Percentiles rank a stretch among this genome's conserved stretches.
These are phyloP conservation scores for Lontra canadensis DNA, from an alignment of 2,113 vertebrate species.

Conservation along the genomic window DNA sequence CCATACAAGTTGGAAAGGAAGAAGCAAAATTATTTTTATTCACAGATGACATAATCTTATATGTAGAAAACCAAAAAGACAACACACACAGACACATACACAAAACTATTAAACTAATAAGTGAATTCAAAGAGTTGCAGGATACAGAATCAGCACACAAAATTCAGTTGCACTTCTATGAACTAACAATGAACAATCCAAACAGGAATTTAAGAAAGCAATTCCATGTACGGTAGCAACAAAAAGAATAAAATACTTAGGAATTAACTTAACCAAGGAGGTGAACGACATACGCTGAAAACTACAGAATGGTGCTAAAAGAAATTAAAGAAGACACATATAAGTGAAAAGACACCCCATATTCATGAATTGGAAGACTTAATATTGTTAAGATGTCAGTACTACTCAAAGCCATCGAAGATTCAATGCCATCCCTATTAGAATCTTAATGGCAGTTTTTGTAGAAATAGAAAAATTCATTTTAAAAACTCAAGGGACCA, in stretches of 20 bases:
- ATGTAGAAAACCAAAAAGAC: background rate
- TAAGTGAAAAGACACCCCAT: background rate
- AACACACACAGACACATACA: background rate
- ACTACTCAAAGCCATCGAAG: background rate
- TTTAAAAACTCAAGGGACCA: background rate
- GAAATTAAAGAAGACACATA: background rate
- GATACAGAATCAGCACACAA: background rate
- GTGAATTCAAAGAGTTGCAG: background rate
- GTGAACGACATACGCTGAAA: background rate
- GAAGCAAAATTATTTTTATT: background rate
- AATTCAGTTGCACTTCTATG: background rate
- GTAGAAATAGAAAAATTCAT: background rate
- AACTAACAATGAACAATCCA: background rate
- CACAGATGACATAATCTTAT: background rate
- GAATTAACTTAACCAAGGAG: background rate
- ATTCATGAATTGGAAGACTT: background rate
- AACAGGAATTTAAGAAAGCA: background rate
- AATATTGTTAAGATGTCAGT: background rate
- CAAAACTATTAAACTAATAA: background rate
- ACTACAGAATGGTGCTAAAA: background rate
- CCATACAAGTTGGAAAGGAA: background rate
- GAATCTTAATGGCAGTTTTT: background rate
- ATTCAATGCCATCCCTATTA: background rate
- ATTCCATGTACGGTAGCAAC: background rate
- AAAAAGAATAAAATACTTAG: background rate